Evolutionary conservation across 1,140 invertebrate species (phyloP).

Genomic region (Sipha flava): DNA sequence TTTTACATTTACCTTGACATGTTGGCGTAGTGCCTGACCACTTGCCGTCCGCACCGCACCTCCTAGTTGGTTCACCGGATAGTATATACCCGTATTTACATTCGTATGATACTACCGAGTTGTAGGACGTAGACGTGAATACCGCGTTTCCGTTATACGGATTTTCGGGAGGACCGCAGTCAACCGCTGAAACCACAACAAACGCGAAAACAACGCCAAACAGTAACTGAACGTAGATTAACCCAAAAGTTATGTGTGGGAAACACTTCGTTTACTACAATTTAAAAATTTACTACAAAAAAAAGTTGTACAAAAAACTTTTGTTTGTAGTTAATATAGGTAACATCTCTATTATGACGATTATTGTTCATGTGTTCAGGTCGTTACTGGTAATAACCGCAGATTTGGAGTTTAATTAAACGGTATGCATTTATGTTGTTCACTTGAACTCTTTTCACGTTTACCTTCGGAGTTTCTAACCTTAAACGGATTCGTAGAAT

Average conservation of each 20-base stretch:
- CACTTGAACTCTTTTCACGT: no score
- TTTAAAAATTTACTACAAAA: no score
- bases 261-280: not conserved
- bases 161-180: slow-evolving; percentile 77
- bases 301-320: no score
- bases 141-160: slow-evolving; percentile 84
- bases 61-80: slow-evolving; percentile 74
- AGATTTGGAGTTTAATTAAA: no score
- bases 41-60: slow-evolving; percentile 80
- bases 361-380: no score
- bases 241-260: not conserved
- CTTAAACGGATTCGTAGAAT: no score
- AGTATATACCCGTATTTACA: slow-evolving; percentile 86
- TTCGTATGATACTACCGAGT: slow-evolving; percentile 85
- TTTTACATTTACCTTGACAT: slow-evolving; percentile 64
- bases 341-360: no score
- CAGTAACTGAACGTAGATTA: slow-evolving; percentile 23
- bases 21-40: slow-evolving; percentile 80
- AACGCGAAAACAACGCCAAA: slow-evolving; percentile 38
- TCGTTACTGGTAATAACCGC: no score
- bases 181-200: slow-evolving; percentile 74
- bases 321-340: no score
- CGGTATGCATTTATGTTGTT: no score
- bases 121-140: slow-evolving; percentile 87
- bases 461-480: no score